Percentiles rank a stretch among this genome's conserved stretches.
Evolutionary conservation across 2,113 vertebrate genomes (phyloP).

Genomic region (Corydoras maculifer): DNA sequence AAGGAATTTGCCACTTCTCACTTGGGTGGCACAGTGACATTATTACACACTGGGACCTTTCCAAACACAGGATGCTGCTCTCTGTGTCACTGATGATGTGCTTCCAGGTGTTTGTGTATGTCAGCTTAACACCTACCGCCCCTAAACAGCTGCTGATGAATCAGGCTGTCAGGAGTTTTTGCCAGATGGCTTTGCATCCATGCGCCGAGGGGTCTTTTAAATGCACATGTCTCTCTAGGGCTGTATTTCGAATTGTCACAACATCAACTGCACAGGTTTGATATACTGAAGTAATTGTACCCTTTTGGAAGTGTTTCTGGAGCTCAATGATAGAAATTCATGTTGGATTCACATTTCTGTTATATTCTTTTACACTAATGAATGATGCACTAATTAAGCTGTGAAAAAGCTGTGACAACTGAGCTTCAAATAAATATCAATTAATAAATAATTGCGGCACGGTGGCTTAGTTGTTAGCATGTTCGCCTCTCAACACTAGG

Average conservation of each 20-base stretch:
- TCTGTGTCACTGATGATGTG: slow-evolving; percentile 12
- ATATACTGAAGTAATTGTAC: too few relatives aligned
- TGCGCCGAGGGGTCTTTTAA: slow-evolving; percentile 11
- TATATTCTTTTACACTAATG: too few relatives aligned
- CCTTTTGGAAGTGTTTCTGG: too few relatives aligned
- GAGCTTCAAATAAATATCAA: too few relatives aligned
- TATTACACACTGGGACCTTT: background rate
- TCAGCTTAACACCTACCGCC: background rate
- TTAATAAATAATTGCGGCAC: too few relatives aligned
- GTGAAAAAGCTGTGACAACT: too few relatives aligned
- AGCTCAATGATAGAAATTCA: too few relatives aligned
- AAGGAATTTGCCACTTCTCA: background rate
- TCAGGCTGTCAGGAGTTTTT: slow-evolving; percentile 15
- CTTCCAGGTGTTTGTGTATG: slow-evolving; percentile 22
- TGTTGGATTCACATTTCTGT: too few relatives aligned
- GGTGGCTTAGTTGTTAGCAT: too few relatives aligned
- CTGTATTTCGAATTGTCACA: background rate
- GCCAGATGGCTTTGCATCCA: slow-evolving; percentile 37
- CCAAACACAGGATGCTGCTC: background rate
- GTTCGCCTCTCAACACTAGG: too few relatives aligned
- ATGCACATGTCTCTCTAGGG: background rate
- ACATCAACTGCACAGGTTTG: too few relatives aligned
- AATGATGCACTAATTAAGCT: too few relatives aligned
- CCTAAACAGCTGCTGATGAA: slow-evolving; percentile 25
- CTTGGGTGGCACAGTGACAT: background rate